Conservation (phyloP, 1,140 invertebrate genomes). For the Saccostrea cuccullata region DNA sequence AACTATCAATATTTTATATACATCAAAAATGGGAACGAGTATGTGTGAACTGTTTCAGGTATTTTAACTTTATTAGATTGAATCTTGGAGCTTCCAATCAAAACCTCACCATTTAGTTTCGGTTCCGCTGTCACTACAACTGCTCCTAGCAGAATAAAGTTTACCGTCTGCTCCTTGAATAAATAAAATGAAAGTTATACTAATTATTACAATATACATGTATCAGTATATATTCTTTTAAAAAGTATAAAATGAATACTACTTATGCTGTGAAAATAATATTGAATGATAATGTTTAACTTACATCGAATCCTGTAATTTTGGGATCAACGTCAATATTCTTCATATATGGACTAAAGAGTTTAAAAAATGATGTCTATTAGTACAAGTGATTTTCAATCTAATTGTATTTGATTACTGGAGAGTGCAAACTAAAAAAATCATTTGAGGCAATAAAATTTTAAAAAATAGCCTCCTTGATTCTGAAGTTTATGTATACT, state of each 20-base stretch:
- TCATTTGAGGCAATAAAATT: not conserved
- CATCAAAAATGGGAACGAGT: too few relatives aligned
- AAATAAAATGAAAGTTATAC: not conserved
- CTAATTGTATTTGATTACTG: not conserved
- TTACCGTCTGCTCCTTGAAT: not conserved
- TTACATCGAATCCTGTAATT: not conserved
- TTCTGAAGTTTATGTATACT: too few relatives aligned
- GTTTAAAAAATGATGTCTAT: not conserved
- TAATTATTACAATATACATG: not conserved
- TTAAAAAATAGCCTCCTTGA: too few relatives aligned
- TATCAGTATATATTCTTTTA: too few relatives aligned
- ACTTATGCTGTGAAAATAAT: not conserved
- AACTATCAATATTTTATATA: too few relatives aligned
- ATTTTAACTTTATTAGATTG: too few relatives aligned
- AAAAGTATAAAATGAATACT: too few relatives aligned
- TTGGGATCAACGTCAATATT: not conserved
- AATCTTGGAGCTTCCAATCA: too few relatives aligned
- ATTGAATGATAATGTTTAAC: not conserved
- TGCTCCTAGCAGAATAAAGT: not conserved
- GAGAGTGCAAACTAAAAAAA: not conserved
- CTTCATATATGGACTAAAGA: not conserved
- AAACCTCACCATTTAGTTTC: not conserved
- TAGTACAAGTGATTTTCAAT: not conserved
- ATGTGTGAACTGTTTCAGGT: too few relatives aligned
- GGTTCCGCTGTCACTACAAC: not conserved